phyloP scores from a whole-genome alignment of 2,113 vertebrate genomes.

The Crotalus tigris region DNA sequence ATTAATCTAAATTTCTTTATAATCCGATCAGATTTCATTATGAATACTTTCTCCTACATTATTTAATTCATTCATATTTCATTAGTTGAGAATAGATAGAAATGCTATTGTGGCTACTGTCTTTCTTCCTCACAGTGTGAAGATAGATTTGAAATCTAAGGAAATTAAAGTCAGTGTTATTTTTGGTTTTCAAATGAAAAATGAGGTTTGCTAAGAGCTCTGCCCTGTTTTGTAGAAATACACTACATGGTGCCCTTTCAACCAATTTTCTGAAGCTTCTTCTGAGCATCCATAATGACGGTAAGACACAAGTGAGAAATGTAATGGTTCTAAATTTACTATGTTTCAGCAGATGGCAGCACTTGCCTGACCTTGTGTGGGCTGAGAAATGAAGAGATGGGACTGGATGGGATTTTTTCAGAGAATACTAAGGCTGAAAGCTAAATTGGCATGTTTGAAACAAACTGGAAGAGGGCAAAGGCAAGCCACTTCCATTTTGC shows the following conservation, averaged over 20 bases:
- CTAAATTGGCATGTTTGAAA: not conserved
- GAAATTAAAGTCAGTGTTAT: not conserved
- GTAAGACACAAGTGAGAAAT: not conserved
- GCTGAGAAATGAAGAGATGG: not conserved
- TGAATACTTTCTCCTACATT: not conserved
- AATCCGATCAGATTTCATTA: not conserved
- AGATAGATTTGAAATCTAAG: not conserved
- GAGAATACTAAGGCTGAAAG: not conserved
- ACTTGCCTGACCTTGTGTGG: not conserved
- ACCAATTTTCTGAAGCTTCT: not conserved
- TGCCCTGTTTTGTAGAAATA: not conserved
- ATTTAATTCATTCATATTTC: not conserved
- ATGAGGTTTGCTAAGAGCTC: not conserved
- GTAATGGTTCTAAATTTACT: not conserved
- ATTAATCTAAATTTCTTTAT: not conserved
- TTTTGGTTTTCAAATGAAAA: not conserved
- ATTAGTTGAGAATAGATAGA: not conserved
- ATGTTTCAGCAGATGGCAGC: not conserved
- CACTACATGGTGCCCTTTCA: not conserved
- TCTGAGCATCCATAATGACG: not conserved
- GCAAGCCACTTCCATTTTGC: not conserved
- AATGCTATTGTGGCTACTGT: not conserved
- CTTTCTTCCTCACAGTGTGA: not conserved
- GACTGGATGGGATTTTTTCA: not conserved
- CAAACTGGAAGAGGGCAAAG: not conserved